Percentiles rank a stretch among this genome's conserved stretches.
phyloP scores from a whole-genome alignment of 2,888 invertebrate genomes.

The Tenthredo mesomela region DNA sequence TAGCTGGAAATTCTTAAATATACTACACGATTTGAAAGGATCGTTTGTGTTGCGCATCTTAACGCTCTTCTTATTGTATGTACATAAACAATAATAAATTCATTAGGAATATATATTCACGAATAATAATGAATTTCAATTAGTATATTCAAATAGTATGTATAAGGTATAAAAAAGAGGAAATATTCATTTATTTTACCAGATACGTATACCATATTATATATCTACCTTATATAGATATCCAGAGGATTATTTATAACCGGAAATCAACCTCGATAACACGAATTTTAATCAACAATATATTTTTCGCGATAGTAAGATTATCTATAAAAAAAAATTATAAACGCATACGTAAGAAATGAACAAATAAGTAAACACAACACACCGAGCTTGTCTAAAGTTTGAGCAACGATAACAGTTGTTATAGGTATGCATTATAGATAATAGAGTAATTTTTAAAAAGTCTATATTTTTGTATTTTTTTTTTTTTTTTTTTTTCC shows the following conservation, averaged over 20 bases:
- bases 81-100: neutral
- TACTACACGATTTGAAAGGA: neutral
- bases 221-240: neutral
- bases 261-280: neutral
- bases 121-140: too few relatives aligned
- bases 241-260: neutral
- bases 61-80: neutral
- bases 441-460: too few relatives aligned
- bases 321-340: neutral
- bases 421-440: neutral
- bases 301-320: neutral
- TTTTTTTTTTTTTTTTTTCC: too few relatives aligned
- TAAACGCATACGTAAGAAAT: too few relatives aligned
- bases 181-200: neutral
- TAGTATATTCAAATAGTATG: too few relatives aligned
- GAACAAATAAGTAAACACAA: neutral
- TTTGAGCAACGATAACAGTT: neutral
- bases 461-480: too few relatives aligned
- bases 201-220: neutral
- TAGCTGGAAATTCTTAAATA: neutral
- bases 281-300: conserved; percentile 2
- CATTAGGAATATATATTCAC: neutral
- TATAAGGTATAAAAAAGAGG: neutral
- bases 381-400: neutral
- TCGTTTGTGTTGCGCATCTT: neutral